Evolutionary conservation across 2,113 vertebrate genomes (phyloP).

Genomic region (Cyprinodon variegatus): DNA sequence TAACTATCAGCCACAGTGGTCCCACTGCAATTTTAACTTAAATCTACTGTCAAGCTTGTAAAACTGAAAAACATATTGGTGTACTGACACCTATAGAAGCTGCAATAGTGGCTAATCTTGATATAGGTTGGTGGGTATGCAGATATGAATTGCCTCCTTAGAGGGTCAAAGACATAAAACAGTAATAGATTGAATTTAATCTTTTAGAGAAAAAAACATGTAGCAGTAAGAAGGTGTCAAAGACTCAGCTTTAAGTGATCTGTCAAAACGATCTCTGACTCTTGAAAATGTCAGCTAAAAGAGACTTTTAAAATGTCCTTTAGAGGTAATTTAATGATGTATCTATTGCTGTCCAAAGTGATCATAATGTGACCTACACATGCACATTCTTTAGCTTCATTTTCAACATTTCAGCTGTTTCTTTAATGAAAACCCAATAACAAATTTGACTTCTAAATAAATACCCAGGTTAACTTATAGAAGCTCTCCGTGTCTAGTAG

Average conservation of each 20-base stretch:
- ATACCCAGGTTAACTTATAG: not conserved
- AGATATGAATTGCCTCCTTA: not conserved
- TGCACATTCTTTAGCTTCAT: not conserved
- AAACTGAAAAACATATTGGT: not conserved
- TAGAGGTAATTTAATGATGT: not conserved
- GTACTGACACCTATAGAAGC: not conserved
- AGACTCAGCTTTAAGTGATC: not conserved
- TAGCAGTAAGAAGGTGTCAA: not conserved
- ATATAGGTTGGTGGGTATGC: not conserved
- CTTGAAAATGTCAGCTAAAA: not conserved
- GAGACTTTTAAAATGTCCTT: not conserved
- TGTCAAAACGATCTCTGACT: not conserved
- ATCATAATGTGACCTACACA: not conserved
- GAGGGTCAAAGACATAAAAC: not conserved
- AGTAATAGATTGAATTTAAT: not conserved
- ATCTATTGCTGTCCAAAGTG: not conserved
- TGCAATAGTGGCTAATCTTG: not conserved
- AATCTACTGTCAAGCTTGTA: not conserved
- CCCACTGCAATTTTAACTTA: not conserved
- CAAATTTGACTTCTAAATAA: not conserved
- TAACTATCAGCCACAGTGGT: not conserved
- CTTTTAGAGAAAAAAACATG: not conserved
- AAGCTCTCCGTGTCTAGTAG: not conserved
- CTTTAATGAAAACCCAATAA: not conserved
- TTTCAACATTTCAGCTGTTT: not conserved